Evolutionary conservation across 2,113 vertebrate genomes (phyloP), one percentile per base, ranked within the genome.

Genomic region (Microtus montanus): DNA sequence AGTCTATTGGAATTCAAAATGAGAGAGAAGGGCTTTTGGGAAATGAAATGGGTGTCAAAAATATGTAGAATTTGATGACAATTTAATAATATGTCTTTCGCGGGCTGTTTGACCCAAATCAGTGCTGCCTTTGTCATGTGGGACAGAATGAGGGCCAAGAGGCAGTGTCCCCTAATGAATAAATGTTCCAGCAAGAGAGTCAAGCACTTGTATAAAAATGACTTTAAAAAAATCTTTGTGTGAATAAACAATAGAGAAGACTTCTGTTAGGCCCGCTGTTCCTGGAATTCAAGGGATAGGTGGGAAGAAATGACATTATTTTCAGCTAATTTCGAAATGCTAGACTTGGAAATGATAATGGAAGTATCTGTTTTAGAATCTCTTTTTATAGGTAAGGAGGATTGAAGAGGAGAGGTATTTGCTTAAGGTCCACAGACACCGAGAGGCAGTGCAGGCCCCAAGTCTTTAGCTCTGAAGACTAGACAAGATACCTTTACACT

Each of bases 1-100:
- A 78, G 74, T 96, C 92, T 96, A 22, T 87, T 38, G 38, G 14
- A 78, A 87, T 94, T 95, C 77, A 64, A 68, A 96, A 80, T 44
- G 94, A 92, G n/a, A 90, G 26, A 80, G 19, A 26, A 73, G 44
- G 35, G 64, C 22, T 38, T 2, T 30, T 2, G 3, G 14, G 83
- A 41, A 9, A 90, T 24, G 54, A 93, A 90, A 90, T 63, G 68
- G 63, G 1, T 8, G 52, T 11, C 61, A 86, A 13, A 79, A 64
- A n/a, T 44, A 54, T 6, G 3, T 7, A 3, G 47, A 47, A n/a
- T 94, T 41, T 3, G 7, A 71, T 91, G 33, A 26, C 77, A 75
- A 87, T 96, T 85, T 85, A 87, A 71, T 66, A 80, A 80, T 94
- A 77, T 87, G 52, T 13, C 33, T 90, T 87, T 87, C 70, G 38